Conservation (phyloP, 1,140 invertebrate species). For the Probaryconus sp. region DNA sequence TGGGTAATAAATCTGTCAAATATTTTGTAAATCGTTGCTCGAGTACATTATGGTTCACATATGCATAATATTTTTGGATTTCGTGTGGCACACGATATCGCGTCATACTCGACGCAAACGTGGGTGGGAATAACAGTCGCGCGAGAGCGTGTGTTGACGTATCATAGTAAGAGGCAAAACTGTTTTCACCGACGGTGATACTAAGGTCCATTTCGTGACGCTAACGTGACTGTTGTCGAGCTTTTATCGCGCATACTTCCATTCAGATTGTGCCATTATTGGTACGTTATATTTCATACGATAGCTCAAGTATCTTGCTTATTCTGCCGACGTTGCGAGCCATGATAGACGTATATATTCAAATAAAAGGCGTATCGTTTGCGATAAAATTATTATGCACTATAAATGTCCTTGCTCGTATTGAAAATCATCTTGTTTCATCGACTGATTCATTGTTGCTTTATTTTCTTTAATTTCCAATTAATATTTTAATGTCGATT, state of each 20-base stretch:
- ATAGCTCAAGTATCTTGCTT: conserved; percentile 50
- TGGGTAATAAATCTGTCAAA: conserved; percentile 34
- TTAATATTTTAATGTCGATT: too few species aligned
- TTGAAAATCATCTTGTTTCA: background rate
- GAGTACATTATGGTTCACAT: conserved; percentile 15
- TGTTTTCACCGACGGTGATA: conserved; percentile 21
- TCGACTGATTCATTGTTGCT: too few species aligned
- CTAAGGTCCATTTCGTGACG: conserved; percentile 58
- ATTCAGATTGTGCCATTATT: conserved; percentile 61
- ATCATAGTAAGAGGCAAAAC: conserved; percentile 1
- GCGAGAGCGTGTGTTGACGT: background rate
- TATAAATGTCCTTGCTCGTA: conserved; percentile 8
- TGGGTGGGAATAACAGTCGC: conserved; percentile 45
- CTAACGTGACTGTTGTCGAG: conserved; percentile 59
- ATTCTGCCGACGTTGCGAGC: conserved; percentile 19
- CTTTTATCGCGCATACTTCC: conserved; percentile 59
- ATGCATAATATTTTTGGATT: conserved; percentile 45
- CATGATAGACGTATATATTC: conserved; percentile 43
- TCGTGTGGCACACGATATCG: conserved; percentile 29
- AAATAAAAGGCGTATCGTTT: conserved; percentile 29
- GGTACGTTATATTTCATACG: conserved; percentile 56
- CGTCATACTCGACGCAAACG: conserved; percentile 22
- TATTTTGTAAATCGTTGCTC: conserved; percentile 26
- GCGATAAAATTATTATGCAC: conserved; percentile 31
- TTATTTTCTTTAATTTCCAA: too few species aligned